Evolutionary conservation across 2,113 vertebrate species (phyloP).

Genomic region (Condylura cristata): DNA sequence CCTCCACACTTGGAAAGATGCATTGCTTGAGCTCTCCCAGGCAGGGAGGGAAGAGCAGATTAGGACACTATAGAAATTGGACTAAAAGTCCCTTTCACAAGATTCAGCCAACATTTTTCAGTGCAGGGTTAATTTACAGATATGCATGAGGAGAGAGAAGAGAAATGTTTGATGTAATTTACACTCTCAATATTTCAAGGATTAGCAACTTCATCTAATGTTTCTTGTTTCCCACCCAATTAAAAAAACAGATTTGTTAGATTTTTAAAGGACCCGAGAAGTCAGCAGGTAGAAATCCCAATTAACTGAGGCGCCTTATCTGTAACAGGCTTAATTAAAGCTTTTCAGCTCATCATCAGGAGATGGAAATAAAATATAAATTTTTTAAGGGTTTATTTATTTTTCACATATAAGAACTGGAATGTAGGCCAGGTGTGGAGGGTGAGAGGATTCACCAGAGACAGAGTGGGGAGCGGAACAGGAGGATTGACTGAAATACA

Average conservation of each 20-base stretch:
- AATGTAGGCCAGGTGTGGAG: too few species aligned
- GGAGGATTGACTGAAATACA: too few species aligned
- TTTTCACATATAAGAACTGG: too few species aligned
- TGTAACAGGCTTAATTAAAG: background rate
- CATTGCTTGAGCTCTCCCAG: background rate
- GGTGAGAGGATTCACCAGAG: too few species aligned
- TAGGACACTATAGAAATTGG: conserved; percentile 28
- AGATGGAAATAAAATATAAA: conserved; percentile 28
- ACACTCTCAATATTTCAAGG: background rate
- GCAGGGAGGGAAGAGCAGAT: background rate
- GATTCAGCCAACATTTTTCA: background rate
- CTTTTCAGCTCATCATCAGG: background rate
- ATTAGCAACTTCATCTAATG: background rate
- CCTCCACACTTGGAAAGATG: conserved; percentile 29
- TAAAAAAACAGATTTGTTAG: conserved; percentile 4
- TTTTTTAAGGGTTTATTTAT: too few species aligned
- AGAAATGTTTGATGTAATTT: background rate
- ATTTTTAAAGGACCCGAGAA: background rate
- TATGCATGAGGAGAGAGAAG: background rate
- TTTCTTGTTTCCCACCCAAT: background rate
- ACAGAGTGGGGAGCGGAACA: too few species aligned
- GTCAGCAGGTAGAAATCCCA: background rate
- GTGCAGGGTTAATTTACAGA: background rate
- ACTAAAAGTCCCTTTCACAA: conserved; percentile 22
- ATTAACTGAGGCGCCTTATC: background rate